Percentiles rank a stretch among this genome's conserved stretches.
Conservation (phyloP, 2,113 vertebrate species). For the Gymnarchus niloticus region DNA sequence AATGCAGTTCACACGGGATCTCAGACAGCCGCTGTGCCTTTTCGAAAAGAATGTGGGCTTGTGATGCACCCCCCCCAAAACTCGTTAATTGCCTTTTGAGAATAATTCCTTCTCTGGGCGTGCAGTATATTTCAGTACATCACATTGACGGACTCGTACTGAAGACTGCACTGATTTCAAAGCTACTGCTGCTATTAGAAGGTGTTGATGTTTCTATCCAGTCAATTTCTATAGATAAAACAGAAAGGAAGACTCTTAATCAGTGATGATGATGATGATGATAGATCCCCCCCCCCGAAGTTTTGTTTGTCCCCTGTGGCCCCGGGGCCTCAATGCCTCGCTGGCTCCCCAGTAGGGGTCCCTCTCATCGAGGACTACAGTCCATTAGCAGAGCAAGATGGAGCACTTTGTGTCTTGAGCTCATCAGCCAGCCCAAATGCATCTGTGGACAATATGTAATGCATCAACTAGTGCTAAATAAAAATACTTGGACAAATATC, state of each 20-base stretch:
- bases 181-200: constrained; percentile 3
- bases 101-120: constrained; percentile 37
- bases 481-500: neutral
- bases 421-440: too few species aligned
- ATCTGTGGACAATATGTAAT: neutral
- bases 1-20: constrained; percentile 47
- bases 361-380: neutral
- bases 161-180: neutral
- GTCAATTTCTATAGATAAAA: neutral
- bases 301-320: neutral
- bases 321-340: neutral
- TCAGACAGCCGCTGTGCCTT: constrained; percentile 53
- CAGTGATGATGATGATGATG: neutral
- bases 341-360: neutral
- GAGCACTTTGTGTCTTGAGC: too few species aligned
- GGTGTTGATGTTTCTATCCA: neutral
- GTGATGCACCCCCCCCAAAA: constrained; percentile 33
- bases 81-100: constrained; percentile 16
- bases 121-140: constrained; percentile 33
- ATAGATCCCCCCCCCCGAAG: neutral
- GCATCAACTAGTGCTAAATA: neutral
- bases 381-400: neutral
- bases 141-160: neutral
- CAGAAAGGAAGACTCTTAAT: neutral
- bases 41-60: constrained; percentile 31